Percentiles rank a stretch among this genome's conserved stretches.
Conservation (phyloP, 2,797 vertebrate genomes). For the Synanceia verrucosa region DNA sequence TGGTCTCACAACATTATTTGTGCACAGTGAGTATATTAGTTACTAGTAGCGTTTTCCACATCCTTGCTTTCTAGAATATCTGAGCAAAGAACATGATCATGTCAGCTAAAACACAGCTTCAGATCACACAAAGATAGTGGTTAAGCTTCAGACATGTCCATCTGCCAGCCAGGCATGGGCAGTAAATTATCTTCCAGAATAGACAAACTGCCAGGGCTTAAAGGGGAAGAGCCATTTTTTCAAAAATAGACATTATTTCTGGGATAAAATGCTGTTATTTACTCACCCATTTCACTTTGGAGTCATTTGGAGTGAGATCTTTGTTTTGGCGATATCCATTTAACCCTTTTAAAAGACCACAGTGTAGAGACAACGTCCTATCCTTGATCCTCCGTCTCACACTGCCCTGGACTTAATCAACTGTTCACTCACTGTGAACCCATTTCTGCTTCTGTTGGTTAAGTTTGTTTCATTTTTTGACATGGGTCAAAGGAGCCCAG, state of each 20-base stretch:
- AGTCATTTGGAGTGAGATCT: too few species aligned
- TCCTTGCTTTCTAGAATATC: background rate
- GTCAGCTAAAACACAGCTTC: background rate
- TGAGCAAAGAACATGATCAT: background rate
- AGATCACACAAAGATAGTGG: background rate
- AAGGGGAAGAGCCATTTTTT: background rate
- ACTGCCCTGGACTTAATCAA: background rate
- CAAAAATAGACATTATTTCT: background rate
- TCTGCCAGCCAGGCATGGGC: background rate
- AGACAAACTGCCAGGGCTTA: too few species aligned
- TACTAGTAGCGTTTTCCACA: background rate
- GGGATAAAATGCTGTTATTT: too few species aligned
- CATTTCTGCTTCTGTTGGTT: background rate
- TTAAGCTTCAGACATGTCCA: background rate
- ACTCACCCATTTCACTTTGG: too few species aligned
- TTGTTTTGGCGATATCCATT: too few species aligned
- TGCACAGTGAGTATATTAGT: constrained; percentile 17
- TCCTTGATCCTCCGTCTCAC: background rate
- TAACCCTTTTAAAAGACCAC: background rate
- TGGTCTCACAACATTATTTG: constrained; percentile 38
- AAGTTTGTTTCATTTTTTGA: background rate
- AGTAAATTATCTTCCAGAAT: too few species aligned
- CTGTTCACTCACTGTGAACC: background rate
- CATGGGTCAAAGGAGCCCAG: background rate
- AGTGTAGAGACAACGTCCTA: background rate